Conservation (phyloP, 2,888 invertebrate species). For the Hermaeophaga mercurialis region DNA sequence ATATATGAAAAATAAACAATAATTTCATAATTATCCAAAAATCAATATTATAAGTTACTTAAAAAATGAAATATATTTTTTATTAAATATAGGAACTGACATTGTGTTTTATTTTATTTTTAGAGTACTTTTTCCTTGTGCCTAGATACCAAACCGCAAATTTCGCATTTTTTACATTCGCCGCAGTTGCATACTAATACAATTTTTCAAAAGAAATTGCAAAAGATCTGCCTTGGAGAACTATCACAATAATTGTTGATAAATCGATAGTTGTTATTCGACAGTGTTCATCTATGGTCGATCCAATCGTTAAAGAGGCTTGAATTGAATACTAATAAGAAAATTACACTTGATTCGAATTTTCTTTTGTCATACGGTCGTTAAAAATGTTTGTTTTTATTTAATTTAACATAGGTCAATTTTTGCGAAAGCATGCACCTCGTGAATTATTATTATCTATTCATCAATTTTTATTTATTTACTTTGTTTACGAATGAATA, state of each 20-base stretch:
- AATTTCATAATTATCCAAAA: no score
- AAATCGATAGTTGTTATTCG: constrained; percentile 4
- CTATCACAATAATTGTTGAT: neutral
- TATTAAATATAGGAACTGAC: no score
- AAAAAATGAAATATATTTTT: no score
- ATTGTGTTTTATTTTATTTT: no score
- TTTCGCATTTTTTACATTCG: neutral
- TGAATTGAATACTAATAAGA: constrained; percentile 23
- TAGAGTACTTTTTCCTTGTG: neutral
- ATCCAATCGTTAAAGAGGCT: constrained; percentile 18
- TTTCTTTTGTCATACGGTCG: constrained; percentile 14
- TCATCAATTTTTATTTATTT: neutral
- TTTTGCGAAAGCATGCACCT: constrained; percentile 6
- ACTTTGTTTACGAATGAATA: neutral
- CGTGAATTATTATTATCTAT: neutral
- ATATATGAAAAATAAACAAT: no score
- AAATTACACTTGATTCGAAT: constrained; percentile 27
- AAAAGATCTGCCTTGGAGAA: neutral
- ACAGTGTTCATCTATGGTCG: neutral
- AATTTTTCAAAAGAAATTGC: constrained; percentile 1
- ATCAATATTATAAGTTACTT: no score
- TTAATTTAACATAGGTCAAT: constrained; percentile 7
- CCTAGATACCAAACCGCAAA: neutral
- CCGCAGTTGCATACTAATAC: constrained; percentile 3
- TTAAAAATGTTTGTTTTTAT: constrained; percentile 1